Evolutionary conservation across 2,797 vertebrate genomes (phyloP).

Genomic region (Micromesistius poutassou): DNA sequence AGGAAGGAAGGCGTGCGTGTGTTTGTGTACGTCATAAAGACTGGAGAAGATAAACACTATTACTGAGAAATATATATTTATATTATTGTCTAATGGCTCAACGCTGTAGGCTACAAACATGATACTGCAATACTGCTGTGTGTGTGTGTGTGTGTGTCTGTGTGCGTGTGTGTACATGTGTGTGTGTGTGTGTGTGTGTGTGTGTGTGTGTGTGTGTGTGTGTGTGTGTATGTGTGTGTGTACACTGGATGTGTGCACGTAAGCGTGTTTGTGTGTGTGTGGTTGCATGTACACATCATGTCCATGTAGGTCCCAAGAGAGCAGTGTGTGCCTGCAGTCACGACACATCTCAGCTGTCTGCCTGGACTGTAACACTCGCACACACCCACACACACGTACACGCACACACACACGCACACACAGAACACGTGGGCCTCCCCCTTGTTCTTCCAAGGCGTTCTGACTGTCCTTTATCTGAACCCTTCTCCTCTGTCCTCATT

Average conservation of each 20-base stretch:
- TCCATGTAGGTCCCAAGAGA: conserved; percentile 11
- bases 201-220: background rate
- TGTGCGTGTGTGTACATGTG: background rate
- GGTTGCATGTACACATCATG: conserved; percentile 8
- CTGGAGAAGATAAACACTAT: conserved; percentile 11
- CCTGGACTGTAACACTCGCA: conserved; percentile 11
- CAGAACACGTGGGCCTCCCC: background rate
- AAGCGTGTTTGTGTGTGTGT: conserved; percentile 12
- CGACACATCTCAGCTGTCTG: conserved; percentile 46
- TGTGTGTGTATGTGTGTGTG: background rate
- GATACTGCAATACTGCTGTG: background rate
- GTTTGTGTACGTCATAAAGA: conserved; percentile 17
- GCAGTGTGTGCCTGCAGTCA: conserved; percentile 48
- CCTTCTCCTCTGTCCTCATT: background rate
- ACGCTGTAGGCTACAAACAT: background rate
- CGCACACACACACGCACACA: background rate
- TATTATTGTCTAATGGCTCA: background rate
- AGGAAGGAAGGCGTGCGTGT: conserved; percentile 18
- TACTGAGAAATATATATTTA: background rate
- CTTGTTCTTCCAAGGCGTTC: background rate
- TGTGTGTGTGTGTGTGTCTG: background rate
- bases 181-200: background rate
- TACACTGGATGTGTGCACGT: conserved; percentile 6
- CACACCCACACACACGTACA: conserved; percentile 8
- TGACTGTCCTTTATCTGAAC: conserved; percentile 1